Percentiles rank a stretch among this genome's conserved stretches.
phyloP scores from a whole-genome alignment of 2,888 invertebrate genomes.

The Thereva unica region DNA sequence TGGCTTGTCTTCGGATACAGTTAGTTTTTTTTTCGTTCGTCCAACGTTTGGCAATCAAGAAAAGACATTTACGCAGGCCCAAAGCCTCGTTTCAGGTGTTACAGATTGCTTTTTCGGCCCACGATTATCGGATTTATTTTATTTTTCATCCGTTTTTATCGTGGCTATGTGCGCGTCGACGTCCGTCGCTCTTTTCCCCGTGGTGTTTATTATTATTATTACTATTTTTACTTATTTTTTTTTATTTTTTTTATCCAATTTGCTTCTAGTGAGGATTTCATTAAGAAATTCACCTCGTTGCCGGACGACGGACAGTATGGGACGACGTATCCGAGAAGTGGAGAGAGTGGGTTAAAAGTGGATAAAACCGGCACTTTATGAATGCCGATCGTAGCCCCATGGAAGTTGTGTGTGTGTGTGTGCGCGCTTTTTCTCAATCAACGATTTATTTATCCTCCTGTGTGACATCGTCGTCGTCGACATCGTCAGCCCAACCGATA shows the following conservation, averaged over 20 bases:
- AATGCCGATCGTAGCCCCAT: too few relatives aligned
- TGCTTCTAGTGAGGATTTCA: background rate
- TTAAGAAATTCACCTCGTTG: too few relatives aligned
- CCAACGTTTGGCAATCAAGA: background rate
- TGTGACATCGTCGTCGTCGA: too few relatives aligned
- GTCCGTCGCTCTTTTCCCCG: background rate
- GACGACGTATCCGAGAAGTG: too few relatives aligned
- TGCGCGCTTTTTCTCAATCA: too few relatives aligned
- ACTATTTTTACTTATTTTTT: background rate
- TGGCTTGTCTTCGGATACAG: slow-evolving; percentile 11
- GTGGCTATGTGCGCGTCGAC: slow-evolving; percentile 10
- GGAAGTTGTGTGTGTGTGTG: too few relatives aligned
- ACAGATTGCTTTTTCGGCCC: slow-evolving; percentile 31
- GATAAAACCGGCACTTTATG: too few relatives aligned
- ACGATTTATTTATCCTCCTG: too few relatives aligned
- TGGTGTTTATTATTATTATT: too few relatives aligned
- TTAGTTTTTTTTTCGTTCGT: slow-evolving; percentile 9
- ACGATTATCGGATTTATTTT: slow-evolving; percentile 31
- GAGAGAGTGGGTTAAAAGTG: too few relatives aligned
- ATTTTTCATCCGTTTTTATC: slow-evolving; percentile 1
- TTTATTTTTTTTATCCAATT: background rate
- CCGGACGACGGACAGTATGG: too few relatives aligned
- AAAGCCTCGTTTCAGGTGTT: slow-evolving; percentile 31
- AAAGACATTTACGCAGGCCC: slow-evolving; percentile 7
- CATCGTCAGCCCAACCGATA: too few relatives aligned